Evolutionary conservation across 2,888 invertebrate species (phyloP).

Genomic region (Nowickia ferox): DNA sequence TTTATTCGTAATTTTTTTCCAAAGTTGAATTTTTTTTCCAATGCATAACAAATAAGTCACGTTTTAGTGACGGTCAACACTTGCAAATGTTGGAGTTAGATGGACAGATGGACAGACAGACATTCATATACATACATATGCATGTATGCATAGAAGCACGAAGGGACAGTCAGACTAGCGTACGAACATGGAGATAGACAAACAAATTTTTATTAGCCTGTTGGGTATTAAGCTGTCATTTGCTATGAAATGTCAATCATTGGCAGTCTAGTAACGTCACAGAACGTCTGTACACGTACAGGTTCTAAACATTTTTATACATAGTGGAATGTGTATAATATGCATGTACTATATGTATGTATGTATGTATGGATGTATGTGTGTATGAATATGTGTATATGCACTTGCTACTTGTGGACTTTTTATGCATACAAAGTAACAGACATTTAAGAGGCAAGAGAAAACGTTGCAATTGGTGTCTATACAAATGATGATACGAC

Average conservation of each 20-base stretch:
- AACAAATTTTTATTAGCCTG: constrained; percentile 72
- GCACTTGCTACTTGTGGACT: not conserved
- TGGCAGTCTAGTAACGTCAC: constrained; percentile 72
- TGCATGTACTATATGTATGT: constrained; percentile 25
- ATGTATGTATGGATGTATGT: constrained; percentile 19
- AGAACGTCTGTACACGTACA: constrained; percentile 70
- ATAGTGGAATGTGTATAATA: constrained; percentile 18
- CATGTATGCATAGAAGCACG: constrained; percentile 37
- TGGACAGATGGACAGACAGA: constrained; percentile 47
- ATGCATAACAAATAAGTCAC: constrained; percentile 72
- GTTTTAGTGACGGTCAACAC: constrained; percentile 71
- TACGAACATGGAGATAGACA: constrained; percentile 48
- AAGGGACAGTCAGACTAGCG: constrained; percentile 28
- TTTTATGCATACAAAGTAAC: constrained; percentile 36
- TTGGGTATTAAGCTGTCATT: constrained; percentile 73
- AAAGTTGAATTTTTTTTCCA: constrained; percentile 40
- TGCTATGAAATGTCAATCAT: constrained; percentile 73
- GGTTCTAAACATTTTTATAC: constrained; percentile 22
- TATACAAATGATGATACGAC: constrained; percentile 61
- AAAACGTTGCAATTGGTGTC: constrained; percentile 30
- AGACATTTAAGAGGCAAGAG: not conserved
- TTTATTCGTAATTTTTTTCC: constrained; percentile 28
- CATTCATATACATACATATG: not conserved
- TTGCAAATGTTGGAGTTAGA: constrained; percentile 68
- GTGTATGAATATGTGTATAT: not conserved